phyloP scores from a whole-genome alignment of 2,888 invertebrate species.

The Doris montereyensis region DNA sequence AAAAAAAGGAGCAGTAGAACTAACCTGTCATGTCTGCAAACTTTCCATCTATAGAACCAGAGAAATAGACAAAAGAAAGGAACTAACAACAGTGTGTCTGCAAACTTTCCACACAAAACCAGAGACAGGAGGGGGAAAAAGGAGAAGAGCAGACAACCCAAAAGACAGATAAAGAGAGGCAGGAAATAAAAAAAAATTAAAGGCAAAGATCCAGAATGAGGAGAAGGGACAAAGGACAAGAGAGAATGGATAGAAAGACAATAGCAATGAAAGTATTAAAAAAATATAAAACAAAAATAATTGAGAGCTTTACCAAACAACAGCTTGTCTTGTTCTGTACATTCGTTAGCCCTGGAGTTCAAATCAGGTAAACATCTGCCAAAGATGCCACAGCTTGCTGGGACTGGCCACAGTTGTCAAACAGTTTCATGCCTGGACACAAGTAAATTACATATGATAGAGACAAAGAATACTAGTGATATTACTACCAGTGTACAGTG shows the following conservation, averaged over 20 bases:
- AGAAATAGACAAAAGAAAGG: background rate
- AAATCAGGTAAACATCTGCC: constrained; percentile 54
- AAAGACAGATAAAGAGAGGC: no score
- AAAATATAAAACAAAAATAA: background rate
- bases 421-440: constrained; percentile 57
- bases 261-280: no score
- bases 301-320: constrained; percentile 49
- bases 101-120: no score
- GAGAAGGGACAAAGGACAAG: no score
- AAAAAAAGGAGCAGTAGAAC: background rate
- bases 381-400: constrained; percentile 49
- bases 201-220: no score
- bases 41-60: background rate
- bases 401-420: constrained; percentile 54
- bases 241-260: no score
- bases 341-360: constrained; percentile 45
- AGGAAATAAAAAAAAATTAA: no score
- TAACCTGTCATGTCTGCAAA: background rate
- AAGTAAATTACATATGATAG: background rate
- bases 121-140: no score
- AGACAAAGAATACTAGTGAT: no score
- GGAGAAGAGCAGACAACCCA: no score
- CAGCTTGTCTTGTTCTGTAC: constrained; percentile 44
- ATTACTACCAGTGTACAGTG: no score
- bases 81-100: no score